Conservation (phyloP, 2,113 vertebrate species). For the Trinectes maculatus region DNA sequence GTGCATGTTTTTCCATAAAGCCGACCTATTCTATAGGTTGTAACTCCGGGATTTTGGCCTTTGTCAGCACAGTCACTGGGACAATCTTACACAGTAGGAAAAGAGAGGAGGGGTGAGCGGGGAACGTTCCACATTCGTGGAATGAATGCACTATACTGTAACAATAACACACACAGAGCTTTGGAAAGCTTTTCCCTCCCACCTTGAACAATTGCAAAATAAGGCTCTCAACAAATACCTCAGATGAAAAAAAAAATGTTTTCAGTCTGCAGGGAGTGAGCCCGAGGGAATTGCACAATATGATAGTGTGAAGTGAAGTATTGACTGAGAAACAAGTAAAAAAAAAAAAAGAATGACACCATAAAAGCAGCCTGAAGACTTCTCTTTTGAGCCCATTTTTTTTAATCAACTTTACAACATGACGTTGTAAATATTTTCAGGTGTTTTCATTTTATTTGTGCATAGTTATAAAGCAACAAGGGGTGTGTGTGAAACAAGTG, state of each 20-base stretch:
- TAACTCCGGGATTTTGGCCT: constrained; percentile 36
- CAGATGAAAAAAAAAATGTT: constrained; percentile 61
- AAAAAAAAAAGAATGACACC: constrained; percentile 26
- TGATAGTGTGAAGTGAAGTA: constrained; percentile 33
- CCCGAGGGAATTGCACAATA: constrained; percentile 63
- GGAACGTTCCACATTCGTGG: constrained; percentile 55
- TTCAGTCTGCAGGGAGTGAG: constrained; percentile 42
- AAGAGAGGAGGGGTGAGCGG: constrained; percentile 20
- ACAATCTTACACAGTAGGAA: constrained; percentile 54
- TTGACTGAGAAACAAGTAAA: constrained; percentile 25
- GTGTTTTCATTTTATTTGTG: no score
- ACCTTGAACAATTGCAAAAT: constrained; percentile 71
- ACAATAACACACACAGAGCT: constrained; percentile 57
- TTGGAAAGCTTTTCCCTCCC: constrained; percentile 52
- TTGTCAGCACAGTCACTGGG: constrained; percentile 49
- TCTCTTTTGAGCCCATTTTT: no score
- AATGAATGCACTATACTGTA: constrained; percentile 60
- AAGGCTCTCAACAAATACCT: constrained; percentile 64
- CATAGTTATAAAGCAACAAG: not conserved
- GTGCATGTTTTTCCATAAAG: not conserved
- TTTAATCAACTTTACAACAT: not conserved
- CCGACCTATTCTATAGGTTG: constrained; percentile 34
- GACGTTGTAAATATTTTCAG: not conserved
- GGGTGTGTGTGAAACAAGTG: no score
- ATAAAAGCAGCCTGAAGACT: constrained; percentile 25